These are phyloP conservation scores for Stichopus horrens DNA, from an alignment of 53 echinoderm and acorn worm species.

Conservation along the genomic window DNA sequence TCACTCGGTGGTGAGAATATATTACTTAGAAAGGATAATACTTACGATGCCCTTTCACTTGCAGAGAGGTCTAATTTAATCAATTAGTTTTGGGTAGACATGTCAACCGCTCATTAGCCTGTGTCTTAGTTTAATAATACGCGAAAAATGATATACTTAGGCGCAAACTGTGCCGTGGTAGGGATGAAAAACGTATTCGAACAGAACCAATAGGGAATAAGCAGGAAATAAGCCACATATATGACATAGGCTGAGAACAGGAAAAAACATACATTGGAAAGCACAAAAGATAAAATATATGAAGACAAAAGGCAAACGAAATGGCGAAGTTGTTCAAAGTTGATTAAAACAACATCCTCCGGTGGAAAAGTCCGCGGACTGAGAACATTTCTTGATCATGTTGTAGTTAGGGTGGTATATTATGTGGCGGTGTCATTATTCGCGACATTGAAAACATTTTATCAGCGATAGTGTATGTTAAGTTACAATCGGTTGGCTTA, in stretches of 20 bases:
- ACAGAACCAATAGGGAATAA: not conserved
- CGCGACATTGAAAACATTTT: no score
- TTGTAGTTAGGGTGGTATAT: no score
- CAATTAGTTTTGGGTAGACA: slow-evolving; percentile 24
- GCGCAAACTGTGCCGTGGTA: slow-evolving; percentile 11
- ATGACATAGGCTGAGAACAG: not conserved
- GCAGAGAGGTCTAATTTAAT: slow-evolving; percentile 26
- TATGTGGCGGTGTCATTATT: no score
- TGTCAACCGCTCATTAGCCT: slow-evolving; percentile 31
- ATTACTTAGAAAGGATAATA: not conserved
- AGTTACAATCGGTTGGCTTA: no score
- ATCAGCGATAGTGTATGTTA: no score
- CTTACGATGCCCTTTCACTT: slow-evolving; percentile 21
- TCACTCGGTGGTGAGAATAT: not conserved
- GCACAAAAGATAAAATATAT: not conserved
- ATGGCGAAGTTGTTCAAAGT: not conserved
- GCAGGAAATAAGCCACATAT: not conserved
- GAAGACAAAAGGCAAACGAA: not conserved
- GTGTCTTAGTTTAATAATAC: slow-evolving; percentile 33
- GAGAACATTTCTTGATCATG: no score
- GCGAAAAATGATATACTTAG: slow-evolving; percentile 40
- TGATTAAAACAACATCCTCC: not conserved
- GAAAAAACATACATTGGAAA: not conserved
- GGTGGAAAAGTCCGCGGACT: not conserved
- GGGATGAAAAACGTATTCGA: not conserved